Evolutionary conservation across 2,888 invertebrate genomes (phyloP), one percentile per base, ranked within the genome.

Genomic region (Megastigmus dorsalis): DNA sequence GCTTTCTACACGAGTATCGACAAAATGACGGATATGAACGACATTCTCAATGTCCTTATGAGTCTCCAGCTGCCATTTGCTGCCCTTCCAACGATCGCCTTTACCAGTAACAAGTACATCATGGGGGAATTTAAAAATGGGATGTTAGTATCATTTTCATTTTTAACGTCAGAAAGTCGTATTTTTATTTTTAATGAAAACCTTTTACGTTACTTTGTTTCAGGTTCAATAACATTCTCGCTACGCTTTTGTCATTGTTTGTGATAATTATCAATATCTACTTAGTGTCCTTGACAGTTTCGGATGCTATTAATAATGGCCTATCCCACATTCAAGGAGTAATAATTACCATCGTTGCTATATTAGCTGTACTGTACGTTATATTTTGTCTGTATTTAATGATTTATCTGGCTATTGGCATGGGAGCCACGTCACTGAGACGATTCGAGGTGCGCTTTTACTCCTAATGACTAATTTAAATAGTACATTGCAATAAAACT

Each of bases 81-180:
- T 0, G 92, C 94, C 2, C 90, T 97, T 75, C 96, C 97, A 5
- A 93, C 95, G 0, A 92, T 97, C 71, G 95, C 96, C 0, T 96
- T 97, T 84, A 96, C 96, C 0, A 94, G 95, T 69, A 93, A 93
- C 80, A 86, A 88, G 2, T 89, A 91, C 54, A 93, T 97, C 54
- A 97, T 97, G 96, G 94, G 94, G 38, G 93, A 94, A 81, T 97
- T 96, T 86, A 92, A 91, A 36, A 96, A 95, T 88, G 94, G 95
- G 89, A 80, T 92, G 94, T 94, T 36, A 20, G 41, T 4, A 70
- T 62, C 73, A 18, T 41, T 63, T 73, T 74, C 5, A 30, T 4
- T 7, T 4, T 36, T 28, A 7, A n/a, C n/a, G n/a, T n/a, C n/a
- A n/a, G 13, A 10, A 28, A 18, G n/a, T 36, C 5, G n/a, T 9